These are phyloP conservation scores for Pantala flavescens DNA, from an alignment of 1,140 invertebrate species.

Conservation along the genomic window DNA sequence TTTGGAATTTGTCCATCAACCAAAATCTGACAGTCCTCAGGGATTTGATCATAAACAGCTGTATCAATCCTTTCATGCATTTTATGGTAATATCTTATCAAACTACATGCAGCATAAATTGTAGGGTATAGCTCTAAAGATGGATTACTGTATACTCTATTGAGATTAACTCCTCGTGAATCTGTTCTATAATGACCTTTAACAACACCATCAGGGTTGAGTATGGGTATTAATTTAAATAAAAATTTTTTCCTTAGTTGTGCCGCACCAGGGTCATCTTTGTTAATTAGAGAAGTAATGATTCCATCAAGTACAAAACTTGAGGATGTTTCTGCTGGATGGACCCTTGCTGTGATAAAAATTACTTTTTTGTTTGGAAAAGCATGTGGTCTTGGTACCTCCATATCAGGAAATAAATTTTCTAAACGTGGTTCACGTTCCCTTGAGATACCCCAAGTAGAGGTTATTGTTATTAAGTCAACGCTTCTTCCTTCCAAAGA, in stretches of 20 bases:
- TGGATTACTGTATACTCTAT: conserved; percentile 72
- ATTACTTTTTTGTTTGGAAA: conserved; percentile 68
- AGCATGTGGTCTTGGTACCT: conserved; percentile 55
- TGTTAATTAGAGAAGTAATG: conserved; percentile 62
- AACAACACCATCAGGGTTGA: conserved; percentile 89
- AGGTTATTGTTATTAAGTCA: conserved; percentile 80
- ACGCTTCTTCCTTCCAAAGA: conserved; percentile 72
- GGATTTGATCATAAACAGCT: not conserved
- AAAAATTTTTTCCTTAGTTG: conserved; percentile 66
- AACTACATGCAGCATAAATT: conserved; percentile 66
- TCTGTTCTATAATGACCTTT: conserved; percentile 83
- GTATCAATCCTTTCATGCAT: not conserved
- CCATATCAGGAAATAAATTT: conserved; percentile 63
- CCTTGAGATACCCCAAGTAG: conserved; percentile 61
- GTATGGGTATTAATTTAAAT: conserved; percentile 85
- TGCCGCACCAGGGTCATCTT: conserved; percentile 55
- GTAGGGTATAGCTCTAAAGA: conserved; percentile 65
- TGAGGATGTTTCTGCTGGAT: conserved; percentile 88
- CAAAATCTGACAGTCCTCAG: not conserved
- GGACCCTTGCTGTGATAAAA: conserved; percentile 81
- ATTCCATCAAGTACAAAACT: conserved; percentile 91
- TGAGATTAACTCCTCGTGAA: conserved; percentile 79
- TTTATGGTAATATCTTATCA: conserved; percentile 50
- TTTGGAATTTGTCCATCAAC: not conserved
- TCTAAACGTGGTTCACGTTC: conserved; percentile 59